Base-by-base conservation (phyloP, 2,888 invertebrate genomes). In the Aricia artaxerxes region DNA sequence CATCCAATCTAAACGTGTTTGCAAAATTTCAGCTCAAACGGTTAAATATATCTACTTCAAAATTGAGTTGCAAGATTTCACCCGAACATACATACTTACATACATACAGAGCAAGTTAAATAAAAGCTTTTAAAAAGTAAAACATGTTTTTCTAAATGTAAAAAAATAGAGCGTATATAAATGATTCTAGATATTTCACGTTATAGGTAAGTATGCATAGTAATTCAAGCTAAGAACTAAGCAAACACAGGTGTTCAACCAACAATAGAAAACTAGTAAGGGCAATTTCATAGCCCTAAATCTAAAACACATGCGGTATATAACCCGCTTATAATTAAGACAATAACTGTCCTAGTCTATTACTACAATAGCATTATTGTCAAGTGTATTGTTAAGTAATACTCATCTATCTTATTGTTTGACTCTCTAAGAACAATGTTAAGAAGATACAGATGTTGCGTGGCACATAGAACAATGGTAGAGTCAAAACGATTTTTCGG, bases 361-460 rank as follows among this genome's bases (percentile, higher is more conserved):
- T 9, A 35, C 35, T 35, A 69, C 69, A 35, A 69, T 69, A 38
- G 69, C 16, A 69, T 69, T 69, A 38, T 4, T 16, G 35, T 69
- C 35, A 31, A 69, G 69, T 69, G 13, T 9, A 64, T 31, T 64
- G 64, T 64, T 64, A 64, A 64, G 24, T 69, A 13, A 24, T 69
- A 64, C 69, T 64, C 69, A 35, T 5, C 35, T 35, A 11, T 64
- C 35, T 69, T 69, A 38, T 69, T 64, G 64, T 35, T 69, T 69
- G 69, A 35, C 35, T 31, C 35, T 35, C 69, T 69, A 35, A 69
- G 69, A 69, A 69, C 69, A 69, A 69, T 38, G 31, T 35, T 69
- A 69, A 69, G 69, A 38, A 69, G 35, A 35, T 13, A 11, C 69
- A 69, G 69, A 69, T 69, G 69, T 69, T 69, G 69, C 69, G 69